Evolutionary conservation across 2,797 vertebrate species (phyloP).

Genomic region (Thunnus albacares): DNA sequence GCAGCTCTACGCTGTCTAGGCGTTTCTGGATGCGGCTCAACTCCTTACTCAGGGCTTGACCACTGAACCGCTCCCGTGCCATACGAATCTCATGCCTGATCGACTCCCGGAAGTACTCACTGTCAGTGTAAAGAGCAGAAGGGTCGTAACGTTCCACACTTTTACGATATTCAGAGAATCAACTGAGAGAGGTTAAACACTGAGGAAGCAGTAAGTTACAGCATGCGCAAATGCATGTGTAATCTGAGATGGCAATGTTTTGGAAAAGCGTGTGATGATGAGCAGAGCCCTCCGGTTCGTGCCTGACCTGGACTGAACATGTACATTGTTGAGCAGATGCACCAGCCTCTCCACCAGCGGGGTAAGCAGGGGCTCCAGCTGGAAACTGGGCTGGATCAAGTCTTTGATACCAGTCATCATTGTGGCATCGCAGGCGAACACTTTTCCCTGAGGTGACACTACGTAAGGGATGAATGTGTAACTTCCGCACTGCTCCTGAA

Average conservation of each 20-base stretch:
- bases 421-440: constrained; percentile 88
- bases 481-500: constrained; percentile 90
- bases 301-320: constrained; percentile 89
- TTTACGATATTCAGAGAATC: neutral
- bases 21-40: constrained; percentile 90
- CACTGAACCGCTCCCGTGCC: constrained; percentile 89
- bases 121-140: constrained; percentile 59
- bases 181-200: neutral
- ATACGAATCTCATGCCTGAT: constrained; percentile 90
- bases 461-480: constrained; percentile 93
- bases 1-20: constrained; percentile 92
- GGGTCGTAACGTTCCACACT: neutral
- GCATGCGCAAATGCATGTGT: neutral
- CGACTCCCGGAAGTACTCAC: constrained; percentile 92
- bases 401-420: constrained; percentile 87
- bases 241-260: constrained; percentile 20
- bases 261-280: neutral
- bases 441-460: constrained; percentile 90
- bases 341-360: constrained; percentile 87
- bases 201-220: neutral
- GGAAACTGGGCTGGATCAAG: constrained; percentile 87
- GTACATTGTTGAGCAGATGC: constrained; percentile 87
- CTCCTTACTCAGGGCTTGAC: constrained; percentile 88
- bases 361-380: constrained; percentile 87
- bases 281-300: neutral